Conservation (phyloP, 2,888 invertebrate genomes). For the Conomelus anceps region DNA sequence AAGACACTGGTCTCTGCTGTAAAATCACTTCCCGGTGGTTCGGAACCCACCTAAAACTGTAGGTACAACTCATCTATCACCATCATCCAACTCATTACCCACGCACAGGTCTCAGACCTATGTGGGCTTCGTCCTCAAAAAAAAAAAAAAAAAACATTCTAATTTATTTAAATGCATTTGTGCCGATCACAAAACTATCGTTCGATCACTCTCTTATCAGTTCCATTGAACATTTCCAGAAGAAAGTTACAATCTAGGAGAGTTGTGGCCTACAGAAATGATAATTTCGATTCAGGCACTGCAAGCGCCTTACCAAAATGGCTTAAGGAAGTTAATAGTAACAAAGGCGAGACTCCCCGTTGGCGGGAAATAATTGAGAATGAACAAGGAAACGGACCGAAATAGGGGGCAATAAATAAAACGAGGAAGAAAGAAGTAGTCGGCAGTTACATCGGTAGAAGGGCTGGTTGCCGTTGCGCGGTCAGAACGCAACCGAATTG, state of each 20-base stretch:
- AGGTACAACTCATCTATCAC: too few relatives aligned
- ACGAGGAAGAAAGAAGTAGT: background rate
- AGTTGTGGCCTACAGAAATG: background rate
- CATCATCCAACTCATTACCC: too few relatives aligned
- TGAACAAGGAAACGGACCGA: background rate
- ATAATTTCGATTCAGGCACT: background rate
- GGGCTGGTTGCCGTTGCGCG: too few relatives aligned
- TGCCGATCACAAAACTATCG: too few relatives aligned
- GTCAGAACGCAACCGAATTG: background rate
- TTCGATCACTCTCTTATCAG: background rate
- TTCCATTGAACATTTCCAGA: background rate
- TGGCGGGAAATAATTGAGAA: background rate
- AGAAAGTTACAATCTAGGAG: background rate
- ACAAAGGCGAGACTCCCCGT: background rate
- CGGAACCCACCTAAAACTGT: too few relatives aligned
- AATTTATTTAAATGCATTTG: too few relatives aligned
- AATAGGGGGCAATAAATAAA: background rate
- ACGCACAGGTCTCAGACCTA: too few relatives aligned
- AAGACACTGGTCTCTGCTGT: too few relatives aligned
- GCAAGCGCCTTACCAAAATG: background rate
- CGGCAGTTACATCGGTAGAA: background rate
- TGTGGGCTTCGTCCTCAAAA: too few relatives aligned
- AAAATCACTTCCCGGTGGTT: too few relatives aligned
- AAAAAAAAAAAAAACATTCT: too few relatives aligned
- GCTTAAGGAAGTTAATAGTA: background rate